Percentiles rank a stretch among this genome's conserved stretches.
These are phyloP conservation scores for Matsumyia berberina DNA, from an alignment of 2,888 invertebrate species.

Conservation along the genomic window DNA sequence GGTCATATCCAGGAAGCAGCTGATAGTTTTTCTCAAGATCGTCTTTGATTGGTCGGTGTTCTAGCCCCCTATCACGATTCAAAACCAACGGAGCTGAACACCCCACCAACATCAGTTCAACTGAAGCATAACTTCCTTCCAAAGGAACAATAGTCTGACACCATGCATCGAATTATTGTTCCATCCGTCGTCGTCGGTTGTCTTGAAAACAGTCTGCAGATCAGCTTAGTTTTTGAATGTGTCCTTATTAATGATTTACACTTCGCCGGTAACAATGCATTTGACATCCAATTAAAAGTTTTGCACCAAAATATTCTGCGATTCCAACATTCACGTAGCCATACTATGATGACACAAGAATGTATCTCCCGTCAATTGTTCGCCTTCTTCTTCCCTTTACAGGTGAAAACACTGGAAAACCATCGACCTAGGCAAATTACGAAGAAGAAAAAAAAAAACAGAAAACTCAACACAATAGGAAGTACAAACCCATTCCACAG, in stretches of 20 bases:
- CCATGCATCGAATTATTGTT: neutral
- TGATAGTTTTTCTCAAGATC: too few species aligned
- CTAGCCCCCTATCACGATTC: too few species aligned
- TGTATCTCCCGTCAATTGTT: slow-evolving; percentile 31
- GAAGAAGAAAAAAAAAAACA: slow-evolving; percentile 10
- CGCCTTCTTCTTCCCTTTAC: slow-evolving; percentile 7
- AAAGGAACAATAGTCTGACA: neutral
- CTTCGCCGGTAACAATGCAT: slow-evolving; percentile 54
- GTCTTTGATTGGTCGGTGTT: too few species aligned
- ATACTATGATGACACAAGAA: slow-evolving; percentile 25
- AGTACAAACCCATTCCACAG: slow-evolving; percentile 41
- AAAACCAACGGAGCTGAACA: too few species aligned
- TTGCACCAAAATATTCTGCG: slow-evolving; percentile 39
- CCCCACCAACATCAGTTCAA: too few species aligned
- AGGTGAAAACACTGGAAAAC: slow-evolving; percentile 45
- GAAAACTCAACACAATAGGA: neutral
- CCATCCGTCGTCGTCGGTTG: slow-evolving; percentile 7
- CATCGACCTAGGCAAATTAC: slow-evolving; percentile 37
- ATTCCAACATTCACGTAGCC: slow-evolving; percentile 44
- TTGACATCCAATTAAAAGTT: slow-evolving; percentile 71
- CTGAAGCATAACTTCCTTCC: too few species aligned
- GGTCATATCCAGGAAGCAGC: too few species aligned
- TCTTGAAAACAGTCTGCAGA: slow-evolving; percentile 13
- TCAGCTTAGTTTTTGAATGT: slow-evolving; percentile 34
- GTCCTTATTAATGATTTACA: slow-evolving; percentile 68